Percentiles rank a stretch among this genome's conserved stretches.
phyloP scores from a whole-genome alignment of 1,140 invertebrate genomes.

The Pentalonia nigronervosa region DNA sequence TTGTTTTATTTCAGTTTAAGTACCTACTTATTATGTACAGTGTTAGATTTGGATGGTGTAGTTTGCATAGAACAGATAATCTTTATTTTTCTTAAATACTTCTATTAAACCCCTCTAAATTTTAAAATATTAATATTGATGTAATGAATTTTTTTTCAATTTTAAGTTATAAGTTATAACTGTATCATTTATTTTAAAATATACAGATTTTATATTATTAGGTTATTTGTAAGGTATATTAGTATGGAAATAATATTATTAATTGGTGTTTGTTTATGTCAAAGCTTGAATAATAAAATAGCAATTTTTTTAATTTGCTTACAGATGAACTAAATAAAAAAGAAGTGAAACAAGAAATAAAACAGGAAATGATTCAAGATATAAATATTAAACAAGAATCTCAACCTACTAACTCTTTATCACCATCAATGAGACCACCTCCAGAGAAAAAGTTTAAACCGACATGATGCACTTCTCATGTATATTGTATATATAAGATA shows the following conservation, averaged over 20 bases:
- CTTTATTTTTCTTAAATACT: not conserved
- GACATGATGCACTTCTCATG: slow-evolving; percentile 62
- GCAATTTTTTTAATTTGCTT: not conserved
- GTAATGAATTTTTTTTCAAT: not conserved
- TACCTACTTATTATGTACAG: not conserved
- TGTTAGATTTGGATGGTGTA: not conserved
- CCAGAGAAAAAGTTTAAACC: slow-evolving; percentile 65
- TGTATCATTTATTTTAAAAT: not conserved
- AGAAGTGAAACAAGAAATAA: slow-evolving; percentile 50
- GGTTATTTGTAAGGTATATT: not conserved
- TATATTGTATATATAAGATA: not conserved
- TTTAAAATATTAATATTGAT: not conserved
- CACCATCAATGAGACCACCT: slow-evolving; percentile 64
- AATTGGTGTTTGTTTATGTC: not conserved
- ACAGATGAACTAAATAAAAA: slow-evolving; percentile 42
- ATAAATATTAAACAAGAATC: slow-evolving; percentile 49
- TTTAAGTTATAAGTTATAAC: not conserved
- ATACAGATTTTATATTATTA: not conserved
- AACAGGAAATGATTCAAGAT: slow-evolving; percentile 43
- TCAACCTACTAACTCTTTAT: slow-evolving; percentile 45
- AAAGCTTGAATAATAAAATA: not conserved
- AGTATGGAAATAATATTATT: not conserved
- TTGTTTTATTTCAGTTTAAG: not conserved
- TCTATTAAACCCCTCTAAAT: not conserved
- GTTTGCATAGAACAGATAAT: not conserved